These are phyloP conservation scores for Trididemnum nubilum DNA, from an alignment of 23 tunicate genomes.

Conservation along the genomic window DNA sequence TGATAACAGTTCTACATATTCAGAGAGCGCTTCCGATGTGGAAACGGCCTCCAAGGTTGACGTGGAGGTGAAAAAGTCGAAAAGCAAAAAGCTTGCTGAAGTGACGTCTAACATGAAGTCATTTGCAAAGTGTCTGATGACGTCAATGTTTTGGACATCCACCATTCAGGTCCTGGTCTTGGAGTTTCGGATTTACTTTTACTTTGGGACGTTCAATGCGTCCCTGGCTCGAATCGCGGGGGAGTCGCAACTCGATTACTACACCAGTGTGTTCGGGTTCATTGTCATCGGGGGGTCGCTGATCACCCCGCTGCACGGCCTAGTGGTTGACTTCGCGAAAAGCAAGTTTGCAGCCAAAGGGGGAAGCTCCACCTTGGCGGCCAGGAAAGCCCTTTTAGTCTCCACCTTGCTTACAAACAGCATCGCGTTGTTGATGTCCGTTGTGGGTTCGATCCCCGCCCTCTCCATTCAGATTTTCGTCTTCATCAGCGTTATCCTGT, in stretches of 20 bases:
- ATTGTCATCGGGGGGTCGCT: neutral
- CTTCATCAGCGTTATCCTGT: neutral
- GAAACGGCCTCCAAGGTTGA: neutral
- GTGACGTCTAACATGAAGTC: neutral
- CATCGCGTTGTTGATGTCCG: constrained; percentile 10
- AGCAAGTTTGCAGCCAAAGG: neutral
- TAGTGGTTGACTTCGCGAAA: neutral
- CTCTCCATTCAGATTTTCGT: neutral
- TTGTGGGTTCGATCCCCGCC: neutral
- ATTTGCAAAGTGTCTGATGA: neutral
- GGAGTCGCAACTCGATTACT: neutral
- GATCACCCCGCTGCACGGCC: constrained; percentile 2
- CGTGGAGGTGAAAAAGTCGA: neutral
- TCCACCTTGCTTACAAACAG: neutral
- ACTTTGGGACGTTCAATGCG: constrained; percentile 10
- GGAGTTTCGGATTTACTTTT: constrained; percentile 8
- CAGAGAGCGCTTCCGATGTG: neutral
- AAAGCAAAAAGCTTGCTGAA: neutral
- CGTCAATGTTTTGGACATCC: constrained; percentile 6
- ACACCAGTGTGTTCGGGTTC: constrained; percentile 12
- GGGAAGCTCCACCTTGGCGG: neutral
- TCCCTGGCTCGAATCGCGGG: neutral
- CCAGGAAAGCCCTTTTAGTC: neutral
- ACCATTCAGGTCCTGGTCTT: neutral
- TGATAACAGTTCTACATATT: no score